Base-by-base conservation (phyloP, 2,113 vertebrate species). In the Neodon shergylaensis region DNA sequence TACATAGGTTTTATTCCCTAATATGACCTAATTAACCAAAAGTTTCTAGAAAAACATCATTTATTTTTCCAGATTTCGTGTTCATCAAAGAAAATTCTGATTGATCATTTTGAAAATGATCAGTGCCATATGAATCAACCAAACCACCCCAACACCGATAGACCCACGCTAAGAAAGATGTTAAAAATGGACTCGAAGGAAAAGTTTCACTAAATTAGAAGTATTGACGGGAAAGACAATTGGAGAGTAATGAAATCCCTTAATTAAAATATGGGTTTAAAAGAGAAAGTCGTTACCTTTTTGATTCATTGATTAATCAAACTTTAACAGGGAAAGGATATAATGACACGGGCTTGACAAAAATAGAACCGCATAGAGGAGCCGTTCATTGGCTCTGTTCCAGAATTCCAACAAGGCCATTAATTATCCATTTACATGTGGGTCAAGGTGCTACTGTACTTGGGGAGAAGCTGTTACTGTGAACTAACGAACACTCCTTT, bases 1-100 rank as follows among this genome's bases (percentile, higher is more conserved):
- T 96, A 92, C 47, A 91, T 92, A 91, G 97, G 97, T 95, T 97
- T 66, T 58, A 58, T 42, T 89, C 91, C 65, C 94, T 96, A 85
- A 91, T 97, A 78, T 68, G 82, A 82, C 26, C 83, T 42, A 95
- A 81, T 83, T 73, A 96, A 90, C 92, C 96, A 98, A 97, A 72
- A 98, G n/a, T 72, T 39, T 74, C 68, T 83, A 13, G n/a, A 44
- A 16, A 58, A 83, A 42, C 44, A 47, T 70, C 13, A 14, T 52
- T 77, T 93, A n/a, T 54, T 76, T 92, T 68, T 90, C 63, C 47
- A 54, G 21, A 3, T 81, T 94, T 92, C 42, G 77, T 89, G 28
- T 82, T 94, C 33, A 92, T 70, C 26, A 66, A 39, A 91, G 44
- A 92, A 82, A 81, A 83, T 82, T 88, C 14, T 95, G 58, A 74